phyloP scores from a whole-genome alignment of 1,140 invertebrate species.

The Vanessa tameamea region DNA sequence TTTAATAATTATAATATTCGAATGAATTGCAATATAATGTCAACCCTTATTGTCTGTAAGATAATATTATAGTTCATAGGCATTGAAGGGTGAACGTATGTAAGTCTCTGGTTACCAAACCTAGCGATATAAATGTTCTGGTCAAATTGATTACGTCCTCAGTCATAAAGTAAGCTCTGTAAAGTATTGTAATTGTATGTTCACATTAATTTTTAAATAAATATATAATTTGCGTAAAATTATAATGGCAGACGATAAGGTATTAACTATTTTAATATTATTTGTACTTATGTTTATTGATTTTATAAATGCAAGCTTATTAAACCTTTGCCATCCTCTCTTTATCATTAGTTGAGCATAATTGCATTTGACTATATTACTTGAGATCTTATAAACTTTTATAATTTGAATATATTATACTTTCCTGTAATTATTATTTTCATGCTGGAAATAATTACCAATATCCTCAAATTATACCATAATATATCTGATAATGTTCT shows the following conservation, averaged over 20 bases:
- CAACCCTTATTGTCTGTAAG: no score
- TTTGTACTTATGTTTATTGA: neutral
- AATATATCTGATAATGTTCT: no score
- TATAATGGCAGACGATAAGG: neutral
- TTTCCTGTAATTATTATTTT: no score
- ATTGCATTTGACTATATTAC: neutral
- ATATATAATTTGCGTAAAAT: neutral
- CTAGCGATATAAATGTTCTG: slow-evolving; percentile 1
- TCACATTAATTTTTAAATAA: neutral
- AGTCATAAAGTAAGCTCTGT: neutral
- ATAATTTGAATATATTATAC: no score
- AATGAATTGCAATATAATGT: no score
- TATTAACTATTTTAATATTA: neutral
- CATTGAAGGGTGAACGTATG: neutral
- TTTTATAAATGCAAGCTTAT: no score
- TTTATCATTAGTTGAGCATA: neutral
- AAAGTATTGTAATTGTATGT: neutral
- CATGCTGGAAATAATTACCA: no score
- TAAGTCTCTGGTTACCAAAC: neutral
- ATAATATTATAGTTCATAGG: neutral
- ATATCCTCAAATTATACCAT: no score
- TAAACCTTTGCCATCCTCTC: neutral
- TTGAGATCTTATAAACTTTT: no score
- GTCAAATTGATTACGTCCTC: neutral
- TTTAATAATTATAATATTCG: no score